Percentiles rank a stretch among this genome's conserved stretches.
Evolutionary conservation across 2,888 invertebrate genomes (phyloP).

Genomic region (Biston stratarius): DNA sequence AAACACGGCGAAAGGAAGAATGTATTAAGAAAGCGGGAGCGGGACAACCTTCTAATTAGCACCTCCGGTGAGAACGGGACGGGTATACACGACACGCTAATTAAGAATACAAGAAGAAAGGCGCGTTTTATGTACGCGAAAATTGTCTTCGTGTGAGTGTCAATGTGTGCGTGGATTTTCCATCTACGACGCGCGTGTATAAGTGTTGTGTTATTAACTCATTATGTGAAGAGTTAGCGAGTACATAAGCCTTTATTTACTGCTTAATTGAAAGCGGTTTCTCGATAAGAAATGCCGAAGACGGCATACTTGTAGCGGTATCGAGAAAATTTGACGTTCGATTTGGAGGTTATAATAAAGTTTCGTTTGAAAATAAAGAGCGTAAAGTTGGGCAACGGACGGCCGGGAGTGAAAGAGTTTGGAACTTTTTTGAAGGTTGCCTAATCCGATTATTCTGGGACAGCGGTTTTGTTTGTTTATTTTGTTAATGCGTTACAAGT

Average conservation of each 20-base stretch:
- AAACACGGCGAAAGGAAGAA: conserved; percentile 86
- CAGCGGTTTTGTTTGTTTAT: conserved; percentile 39
- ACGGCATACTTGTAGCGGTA: conserved; percentile 58
- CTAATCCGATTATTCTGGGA: conserved; percentile 33
- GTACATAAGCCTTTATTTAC: conserved; percentile 82
- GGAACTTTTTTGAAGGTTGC: conserved; percentile 40
- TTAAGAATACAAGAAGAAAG: conserved; percentile 91
- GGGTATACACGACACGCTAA: conserved; percentile 85
- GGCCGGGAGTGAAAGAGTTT: conserved; percentile 28
- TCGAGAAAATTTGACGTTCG: conserved; percentile 49
- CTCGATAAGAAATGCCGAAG: conserved; percentile 75
- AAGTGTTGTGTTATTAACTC: conserved; percentile 82
- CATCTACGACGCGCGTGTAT: conserved; percentile 69
- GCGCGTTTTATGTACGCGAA: conserved; percentile 84
- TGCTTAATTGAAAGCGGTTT: conserved; percentile 84
- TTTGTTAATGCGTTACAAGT: conserved; percentile 12
- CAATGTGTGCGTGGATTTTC: conserved; percentile 68
- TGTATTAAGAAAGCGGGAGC: conserved; percentile 86
- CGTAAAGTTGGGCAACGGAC: conserved; percentile 32
- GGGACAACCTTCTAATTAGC: conserved; percentile 83
- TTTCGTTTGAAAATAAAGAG: conserved; percentile 22
- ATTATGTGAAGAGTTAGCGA: conserved; percentile 84
- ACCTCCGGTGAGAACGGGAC: conserved; percentile 76
- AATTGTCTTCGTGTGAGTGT: conserved; percentile 62
- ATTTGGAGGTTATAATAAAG: conserved; percentile 31